phyloP scores from a whole-genome alignment of 2,888 invertebrate genomes.

The Stenodema calcarata region DNA sequence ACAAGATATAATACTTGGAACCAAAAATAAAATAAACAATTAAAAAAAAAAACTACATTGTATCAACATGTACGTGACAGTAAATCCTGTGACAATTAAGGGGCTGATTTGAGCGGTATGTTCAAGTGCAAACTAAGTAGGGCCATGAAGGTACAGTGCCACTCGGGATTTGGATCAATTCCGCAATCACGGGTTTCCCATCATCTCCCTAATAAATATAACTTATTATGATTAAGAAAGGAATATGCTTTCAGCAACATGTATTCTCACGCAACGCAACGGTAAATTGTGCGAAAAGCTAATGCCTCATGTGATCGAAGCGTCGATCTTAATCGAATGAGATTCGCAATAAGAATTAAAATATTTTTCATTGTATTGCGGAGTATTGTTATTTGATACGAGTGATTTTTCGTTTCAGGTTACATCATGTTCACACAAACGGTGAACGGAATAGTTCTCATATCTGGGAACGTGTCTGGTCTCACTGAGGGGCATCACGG shows the following conservation, averaged over 20 bases:
- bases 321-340: not conserved
- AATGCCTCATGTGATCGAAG: not conserved
- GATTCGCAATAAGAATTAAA: not conserved
- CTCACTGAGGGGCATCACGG: conserved; percentile 71
- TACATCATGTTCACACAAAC: conserved; percentile 56
- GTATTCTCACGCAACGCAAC: not conserved
- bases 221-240: too few species aligned
- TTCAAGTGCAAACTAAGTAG: too few species aligned
- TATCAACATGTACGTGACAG: too few species aligned
- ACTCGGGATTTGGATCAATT: too few species aligned
- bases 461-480: conserved; percentile 66
- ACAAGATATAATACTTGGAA: too few species aligned
- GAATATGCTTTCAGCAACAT: not conserved
- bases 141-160: too few species aligned
- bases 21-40: too few species aligned
- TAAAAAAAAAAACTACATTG: too few species aligned
- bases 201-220: too few species aligned
- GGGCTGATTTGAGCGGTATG: too few species aligned
- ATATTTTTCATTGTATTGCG: not conserved
- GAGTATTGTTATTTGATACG: not conserved
- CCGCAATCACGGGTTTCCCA: too few species aligned
- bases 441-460: conserved; percentile 58
- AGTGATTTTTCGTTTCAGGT: conserved; percentile 48
- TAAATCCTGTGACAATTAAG: too few species aligned
- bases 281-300: not conserved